These are phyloP conservation scores for Yponomeuta cagnagella DNA, from an alignment of 2,888 invertebrate species.

Conservation along the genomic window DNA sequence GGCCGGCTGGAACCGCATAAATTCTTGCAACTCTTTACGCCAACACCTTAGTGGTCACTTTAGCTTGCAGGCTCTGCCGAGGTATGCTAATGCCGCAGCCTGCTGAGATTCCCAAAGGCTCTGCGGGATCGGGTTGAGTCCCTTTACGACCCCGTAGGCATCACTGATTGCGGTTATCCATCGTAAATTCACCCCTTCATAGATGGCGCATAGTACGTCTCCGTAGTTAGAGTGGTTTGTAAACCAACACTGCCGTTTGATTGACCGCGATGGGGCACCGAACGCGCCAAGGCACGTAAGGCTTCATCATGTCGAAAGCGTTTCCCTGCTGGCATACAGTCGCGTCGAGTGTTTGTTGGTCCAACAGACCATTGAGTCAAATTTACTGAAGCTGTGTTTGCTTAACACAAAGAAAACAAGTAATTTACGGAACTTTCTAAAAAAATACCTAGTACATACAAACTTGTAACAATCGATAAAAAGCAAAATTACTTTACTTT, in stretches of 20 bases:
- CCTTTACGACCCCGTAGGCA: conserved; percentile 36
- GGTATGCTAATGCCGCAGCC: conserved; percentile 32
- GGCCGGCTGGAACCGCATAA: not conserved
- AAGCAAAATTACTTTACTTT: too few relatives aligned
- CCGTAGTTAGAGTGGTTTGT: not conserved
- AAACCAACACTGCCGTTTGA: conserved; percentile 6
- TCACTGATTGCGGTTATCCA: conserved; percentile 26
- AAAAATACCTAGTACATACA: too few relatives aligned
- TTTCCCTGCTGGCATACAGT: not conserved
- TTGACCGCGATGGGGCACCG: not conserved
- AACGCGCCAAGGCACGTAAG: not conserved
- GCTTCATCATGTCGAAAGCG: not conserved
- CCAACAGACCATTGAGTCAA: too few relatives aligned
- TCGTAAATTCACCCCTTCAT: conserved; percentile 30
- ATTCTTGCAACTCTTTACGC: conserved; percentile 4
- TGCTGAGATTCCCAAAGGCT: conserved; percentile 25
- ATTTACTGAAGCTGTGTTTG: too few relatives aligned
- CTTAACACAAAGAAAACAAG: too few relatives aligned
- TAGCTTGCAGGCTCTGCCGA: not conserved
- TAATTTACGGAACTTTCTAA: too few relatives aligned
- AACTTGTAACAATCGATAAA: too few relatives aligned
- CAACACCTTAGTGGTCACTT: not conserved
- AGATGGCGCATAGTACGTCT: conserved; percentile 7
- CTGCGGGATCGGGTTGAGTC: conserved; percentile 26
- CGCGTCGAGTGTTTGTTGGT: not conserved